Conservation (phyloP, 2,113 vertebrate genomes). For the Sminthopsis crassicaudata region DNA sequence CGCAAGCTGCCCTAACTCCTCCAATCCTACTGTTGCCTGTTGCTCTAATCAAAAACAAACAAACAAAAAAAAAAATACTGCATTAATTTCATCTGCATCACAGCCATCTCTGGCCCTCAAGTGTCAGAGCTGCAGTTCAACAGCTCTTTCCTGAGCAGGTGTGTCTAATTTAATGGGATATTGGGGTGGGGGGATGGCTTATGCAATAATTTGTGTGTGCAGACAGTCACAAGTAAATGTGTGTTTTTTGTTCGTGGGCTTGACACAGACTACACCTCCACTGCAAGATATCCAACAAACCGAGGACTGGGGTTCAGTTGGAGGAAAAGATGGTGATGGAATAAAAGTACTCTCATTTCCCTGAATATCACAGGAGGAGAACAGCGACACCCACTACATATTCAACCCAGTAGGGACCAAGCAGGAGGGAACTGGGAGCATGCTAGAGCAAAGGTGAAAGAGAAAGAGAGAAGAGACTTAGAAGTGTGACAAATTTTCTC, state of each 20-base stretch:
- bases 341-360: not conserved
- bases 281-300: not conserved
- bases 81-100: not conserved
- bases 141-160: not conserved
- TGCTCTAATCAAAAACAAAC: slow-evolving; percentile 35
- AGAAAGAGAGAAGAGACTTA: not conserved
- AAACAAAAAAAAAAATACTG: not conserved
- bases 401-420: not conserved
- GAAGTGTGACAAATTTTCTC: not conserved
- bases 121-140: not conserved
- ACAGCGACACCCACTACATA: not conserved
- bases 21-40: slow-evolving; percentile 51
- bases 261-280: not conserved
- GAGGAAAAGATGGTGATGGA: not conserved
- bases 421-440: not conserved
- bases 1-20: not conserved
- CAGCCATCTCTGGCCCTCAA: slow-evolving; percentile 1
- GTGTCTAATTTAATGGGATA: not conserved
- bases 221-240: not conserved
- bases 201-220: not conserved
- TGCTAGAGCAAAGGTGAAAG: not conserved
- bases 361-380: not conserved
- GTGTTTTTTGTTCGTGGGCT: not conserved
- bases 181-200: not conserved
- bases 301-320: not conserved